Evolutionary conservation across 2,888 invertebrate genomes (phyloP), one percentile per base, ranked within the genome.

Genomic region (Cyclophora albipunctata): DNA sequence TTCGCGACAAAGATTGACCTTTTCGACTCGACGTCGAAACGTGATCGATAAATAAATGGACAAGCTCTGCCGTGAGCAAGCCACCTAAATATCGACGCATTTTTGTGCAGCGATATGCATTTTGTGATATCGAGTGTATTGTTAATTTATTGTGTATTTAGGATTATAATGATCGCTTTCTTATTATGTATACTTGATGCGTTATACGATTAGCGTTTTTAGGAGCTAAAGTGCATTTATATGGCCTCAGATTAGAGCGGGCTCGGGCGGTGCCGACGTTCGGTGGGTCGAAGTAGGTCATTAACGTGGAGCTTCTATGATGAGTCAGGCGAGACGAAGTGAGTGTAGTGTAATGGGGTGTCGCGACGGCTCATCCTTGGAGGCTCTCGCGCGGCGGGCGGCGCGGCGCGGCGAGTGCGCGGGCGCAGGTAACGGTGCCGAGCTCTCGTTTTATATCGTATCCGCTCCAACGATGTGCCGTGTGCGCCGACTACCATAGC

Each of bases 1-100:
- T 89, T 53, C 85, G 87, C 64, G 88, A 88, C 75, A 88, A 88
- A 80, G 88, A 88, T 73, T 88, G 88, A 88, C 75, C 71, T 63
- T 64, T 62, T 57, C 56, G 65, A 53, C 63, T 60, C 53, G 58
- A 58, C 71, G 69, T 73, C 71, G 67, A 72, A 64, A 69, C 69
- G 72, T 75, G 78, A 70, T 75, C 69, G 37, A 37, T 37, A 37
- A 37, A 73, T 64, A 68, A n/a, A 72, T 70, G 75, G 78, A 84
- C 80, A 74, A 37, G 69, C 69, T 73, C 61, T 57, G 70, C 69
- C 64, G 62, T 66, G 69, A 63, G 66, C 65, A 69, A 66, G 72
- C 72, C 71, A 69, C 67, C 64, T 64, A 70, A 73, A 75, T 73
- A 73, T 69, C 73, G 66, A 65, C 60, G 66, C 67, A 69, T 67